Conservation (phyloP, 2,797 vertebrate species). For the Semaprochilodus insignis region DNA sequence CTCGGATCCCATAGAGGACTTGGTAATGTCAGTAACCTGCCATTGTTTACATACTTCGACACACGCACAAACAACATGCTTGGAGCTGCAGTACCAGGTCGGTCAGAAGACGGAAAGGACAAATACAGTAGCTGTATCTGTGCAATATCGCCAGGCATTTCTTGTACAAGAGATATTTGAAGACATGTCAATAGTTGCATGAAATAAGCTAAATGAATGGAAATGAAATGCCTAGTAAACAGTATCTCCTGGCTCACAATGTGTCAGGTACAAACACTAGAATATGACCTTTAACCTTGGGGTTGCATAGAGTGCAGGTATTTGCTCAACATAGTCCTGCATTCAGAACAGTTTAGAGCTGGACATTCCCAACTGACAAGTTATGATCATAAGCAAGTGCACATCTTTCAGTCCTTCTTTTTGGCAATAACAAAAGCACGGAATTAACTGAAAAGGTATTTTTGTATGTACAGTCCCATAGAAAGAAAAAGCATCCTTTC, state of each 20-base stretch:
- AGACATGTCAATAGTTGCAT: too few relatives aligned
- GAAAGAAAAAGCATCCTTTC: too few relatives aligned
- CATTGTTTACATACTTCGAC: constrained; percentile 15
- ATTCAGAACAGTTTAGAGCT: constrained; percentile 1
- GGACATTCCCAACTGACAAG: not conserved
- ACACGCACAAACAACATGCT: not conserved
- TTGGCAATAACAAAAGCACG: too few relatives aligned
- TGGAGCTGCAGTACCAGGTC: not conserved
- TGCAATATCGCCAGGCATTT: not conserved
- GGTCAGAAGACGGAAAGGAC: not conserved
- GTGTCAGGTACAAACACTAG: not conserved
- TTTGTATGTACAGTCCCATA: too few relatives aligned
- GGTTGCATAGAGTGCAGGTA: not conserved
- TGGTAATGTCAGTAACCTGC: constrained; percentile 19
- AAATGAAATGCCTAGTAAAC: too few relatives aligned
- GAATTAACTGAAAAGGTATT: too few relatives aligned
- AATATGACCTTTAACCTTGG: not conserved
- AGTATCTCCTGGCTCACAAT: not conserved
- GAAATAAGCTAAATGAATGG: not conserved
- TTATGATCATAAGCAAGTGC: not conserved
- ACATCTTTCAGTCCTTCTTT: not conserved
- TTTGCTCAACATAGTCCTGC: not conserved
- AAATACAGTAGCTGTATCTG: not conserved
- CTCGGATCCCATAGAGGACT: not conserved
- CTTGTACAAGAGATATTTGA: too few relatives aligned